Conservation (phyloP, 2,797 vertebrate genomes). For the Sibirionetta formosa region DNA sequence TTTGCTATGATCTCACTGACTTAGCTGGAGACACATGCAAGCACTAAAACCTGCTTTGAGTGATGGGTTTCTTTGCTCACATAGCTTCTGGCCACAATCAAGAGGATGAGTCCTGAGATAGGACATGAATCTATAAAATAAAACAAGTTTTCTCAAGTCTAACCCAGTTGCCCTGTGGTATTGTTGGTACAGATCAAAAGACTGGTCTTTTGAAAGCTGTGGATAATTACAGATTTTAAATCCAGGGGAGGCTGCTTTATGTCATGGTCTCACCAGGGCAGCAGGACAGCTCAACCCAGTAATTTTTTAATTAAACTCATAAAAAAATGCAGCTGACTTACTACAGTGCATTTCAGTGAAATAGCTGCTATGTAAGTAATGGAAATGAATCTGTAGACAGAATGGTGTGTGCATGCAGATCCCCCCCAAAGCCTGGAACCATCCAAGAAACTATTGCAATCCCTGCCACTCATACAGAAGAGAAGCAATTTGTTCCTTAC, state of each 20-base stretch:
- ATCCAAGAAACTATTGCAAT: not conserved
- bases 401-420: not conserved
- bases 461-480: not conserved
- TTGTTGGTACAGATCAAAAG: not conserved
- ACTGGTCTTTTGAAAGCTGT: not conserved
- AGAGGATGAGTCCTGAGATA: not conserved
- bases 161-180: not conserved
- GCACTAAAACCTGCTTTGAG: not conserved
- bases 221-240: not conserved
- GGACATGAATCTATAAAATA: not conserved
- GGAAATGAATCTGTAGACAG: not conserved
- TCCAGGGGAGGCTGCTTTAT: not conserved
- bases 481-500: slow-evolving; percentile 83
- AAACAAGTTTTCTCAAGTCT: not conserved
- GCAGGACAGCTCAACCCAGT: not conserved
- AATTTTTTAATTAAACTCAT: not conserved
- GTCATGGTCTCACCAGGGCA: not conserved
- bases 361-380: not conserved
- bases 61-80: not conserved
- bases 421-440: not conserved
- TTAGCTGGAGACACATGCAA: not conserved
- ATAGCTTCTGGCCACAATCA: not conserved
- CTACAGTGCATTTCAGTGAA: not conserved
- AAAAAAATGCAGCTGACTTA: not conserved
- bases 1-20: not conserved